Conservation (phyloP, 2,797 vertebrate species). For the Cossypha polioptera region DNA sequence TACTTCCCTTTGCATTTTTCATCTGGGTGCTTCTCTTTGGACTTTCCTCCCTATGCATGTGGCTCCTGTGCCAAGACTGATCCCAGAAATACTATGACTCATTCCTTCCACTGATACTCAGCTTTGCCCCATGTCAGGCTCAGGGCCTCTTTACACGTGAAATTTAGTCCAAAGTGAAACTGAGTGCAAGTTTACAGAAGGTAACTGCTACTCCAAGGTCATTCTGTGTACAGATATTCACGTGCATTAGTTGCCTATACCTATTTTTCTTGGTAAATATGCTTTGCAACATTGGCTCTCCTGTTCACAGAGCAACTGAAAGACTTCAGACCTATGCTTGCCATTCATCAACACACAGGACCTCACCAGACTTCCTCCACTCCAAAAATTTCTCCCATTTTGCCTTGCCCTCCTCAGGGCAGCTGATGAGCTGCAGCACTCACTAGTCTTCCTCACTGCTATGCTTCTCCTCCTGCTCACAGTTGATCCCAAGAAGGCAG, state of each 20-base stretch:
- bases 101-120: background rate
- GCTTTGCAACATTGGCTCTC: background rate
- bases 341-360: background rate
- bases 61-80: background rate
- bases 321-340: background rate
- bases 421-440: background rate
- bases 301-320: background rate
- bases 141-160: background rate
- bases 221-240: background rate
- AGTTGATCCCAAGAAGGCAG: background rate
- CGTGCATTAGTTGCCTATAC: accelerated
- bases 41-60: background rate
- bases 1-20: background rate
- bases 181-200: background rate
- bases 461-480: background rate
- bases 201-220: background rate
- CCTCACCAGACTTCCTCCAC: background rate
- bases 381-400: background rate
- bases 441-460: background rate
- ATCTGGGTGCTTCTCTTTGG: background rate
- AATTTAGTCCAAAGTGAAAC: background rate
- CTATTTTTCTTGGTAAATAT: background rate
- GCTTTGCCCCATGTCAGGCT: background rate
- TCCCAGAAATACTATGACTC: background rate
- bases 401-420: accelerated